Conservation (phyloP, 2,797 vertebrate species). For the Arrhamphus sclerolepis region DNA sequence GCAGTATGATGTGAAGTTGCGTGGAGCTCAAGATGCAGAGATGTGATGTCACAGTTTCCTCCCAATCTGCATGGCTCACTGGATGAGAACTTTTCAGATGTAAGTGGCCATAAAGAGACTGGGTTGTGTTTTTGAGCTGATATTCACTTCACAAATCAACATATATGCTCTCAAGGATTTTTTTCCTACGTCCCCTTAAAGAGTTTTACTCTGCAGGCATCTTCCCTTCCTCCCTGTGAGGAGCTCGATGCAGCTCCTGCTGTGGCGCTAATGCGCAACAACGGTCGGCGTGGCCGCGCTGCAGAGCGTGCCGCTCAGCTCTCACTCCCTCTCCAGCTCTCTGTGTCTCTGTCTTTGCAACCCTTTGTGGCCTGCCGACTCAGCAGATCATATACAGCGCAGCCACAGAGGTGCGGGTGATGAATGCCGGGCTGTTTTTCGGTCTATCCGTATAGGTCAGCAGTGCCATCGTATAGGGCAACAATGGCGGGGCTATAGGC, state of each 20-base stretch:
- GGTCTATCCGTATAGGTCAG: conserved; percentile 78
- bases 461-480: conserved; percentile 73
- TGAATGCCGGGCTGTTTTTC: conserved; percentile 65
- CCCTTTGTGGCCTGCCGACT: conserved; percentile 58
- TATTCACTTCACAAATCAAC: too few relatives aligned
- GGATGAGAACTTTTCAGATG: too few relatives aligned
- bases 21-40: too few relatives aligned
- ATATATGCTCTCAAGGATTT: too few relatives aligned
- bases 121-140: too few relatives aligned
- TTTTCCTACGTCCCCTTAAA: too few relatives aligned
- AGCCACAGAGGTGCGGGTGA: conserved; percentile 38
- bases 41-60: too few relatives aligned
- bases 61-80: too few relatives aligned
- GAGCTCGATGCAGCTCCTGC: conserved; percentile 33
- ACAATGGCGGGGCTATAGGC: conserved; percentile 73
- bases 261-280: conserved; percentile 10
- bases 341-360: conserved; percentile 32
- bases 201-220: too few relatives aligned
- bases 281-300: conserved; percentile 13
- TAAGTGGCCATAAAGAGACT: too few relatives aligned
- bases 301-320: background rate
- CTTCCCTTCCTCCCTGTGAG: too few relatives aligned
- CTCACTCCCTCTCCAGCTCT: background rate
- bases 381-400: conserved; percentile 68
- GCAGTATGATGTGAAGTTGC: too few relatives aligned